Evolutionary conservation across 1,140 invertebrate species (phyloP).

Genomic region (Phortica variegata): DNA sequence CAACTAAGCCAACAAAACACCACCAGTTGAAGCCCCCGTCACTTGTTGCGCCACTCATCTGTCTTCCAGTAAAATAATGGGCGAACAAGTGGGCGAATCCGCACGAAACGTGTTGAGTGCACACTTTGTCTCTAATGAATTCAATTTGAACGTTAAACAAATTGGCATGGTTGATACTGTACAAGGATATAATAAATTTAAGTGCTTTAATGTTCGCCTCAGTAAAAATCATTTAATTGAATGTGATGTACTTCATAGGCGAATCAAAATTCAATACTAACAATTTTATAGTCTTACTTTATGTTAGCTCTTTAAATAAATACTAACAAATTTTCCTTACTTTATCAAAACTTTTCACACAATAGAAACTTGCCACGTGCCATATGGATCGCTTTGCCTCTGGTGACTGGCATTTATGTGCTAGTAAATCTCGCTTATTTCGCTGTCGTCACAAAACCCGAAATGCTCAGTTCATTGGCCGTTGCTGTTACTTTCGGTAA

Average conservation of each 20-base stretch:
- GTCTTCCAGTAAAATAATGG: no score
- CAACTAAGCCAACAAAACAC: constrained; percentile 23
- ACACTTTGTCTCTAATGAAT: constrained; percentile 35
- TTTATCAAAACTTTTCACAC: constrained; percentile 33
- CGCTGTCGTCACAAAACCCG: constrained; percentile 74
- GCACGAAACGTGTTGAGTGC: constrained; percentile 4
- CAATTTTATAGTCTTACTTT: no score
- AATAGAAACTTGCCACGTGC: constrained; percentile 81
- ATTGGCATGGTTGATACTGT: not conserved
- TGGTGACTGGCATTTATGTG: constrained; percentile 85
- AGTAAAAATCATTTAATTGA: no score
- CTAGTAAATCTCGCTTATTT: constrained; percentile 89
- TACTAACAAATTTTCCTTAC: no score
- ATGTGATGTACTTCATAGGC: no score
- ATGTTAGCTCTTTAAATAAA: no score
- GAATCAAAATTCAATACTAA: no score
- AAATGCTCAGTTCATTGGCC: constrained; percentile 76
- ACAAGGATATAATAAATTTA: constrained; percentile 34
- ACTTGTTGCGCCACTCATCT: no score
- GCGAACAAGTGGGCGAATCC: not conserved
- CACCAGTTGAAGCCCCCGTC: no score
- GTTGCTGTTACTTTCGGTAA: constrained; percentile 85
- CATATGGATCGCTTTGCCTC: constrained; percentile 83
- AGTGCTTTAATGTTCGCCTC: no score
- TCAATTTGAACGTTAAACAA: constrained; percentile 32